Base-by-base conservation (phyloP, 2,113 vertebrate genomes). In the Psittacara wagleri region DNA sequence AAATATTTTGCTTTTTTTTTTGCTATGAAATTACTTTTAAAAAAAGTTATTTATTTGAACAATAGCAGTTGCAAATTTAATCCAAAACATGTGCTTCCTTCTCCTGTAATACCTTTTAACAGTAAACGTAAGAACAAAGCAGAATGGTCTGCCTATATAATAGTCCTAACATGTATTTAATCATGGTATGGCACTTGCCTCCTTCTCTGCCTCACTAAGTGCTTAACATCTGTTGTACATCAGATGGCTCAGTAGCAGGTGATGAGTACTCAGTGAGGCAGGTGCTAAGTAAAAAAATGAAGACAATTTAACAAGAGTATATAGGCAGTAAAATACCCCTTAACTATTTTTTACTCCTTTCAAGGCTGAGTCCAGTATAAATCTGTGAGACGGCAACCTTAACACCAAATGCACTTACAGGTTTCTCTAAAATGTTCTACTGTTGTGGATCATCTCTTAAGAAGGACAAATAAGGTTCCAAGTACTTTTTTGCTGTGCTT, bases 151-250 rank as follows among this genome's bases (percentile, higher is more conserved):
- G 76, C 49, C 81, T 74, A 62, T 54, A 44, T 70, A 96, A 92
- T 66, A 84, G 66, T 70, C 76, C 33, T 66, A 92, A 59, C 67
- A 52, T 90, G 83, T 94, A 39, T 92, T 97, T 96, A 92, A 95
- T 97, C 95, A 96, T 79, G 22, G 73, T 89, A 82, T 66, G 88
- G 92, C 95, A 92, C 57, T 96, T 96, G 94, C 90, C 91, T 96
- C 83, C 81, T 96, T 84, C 90, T 79, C 92, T 93, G 74, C 90
- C 86, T 95, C 94, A 93, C 95, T 96, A 93, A 96, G 86, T 96
- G 63, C 91, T 94, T 87, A 95, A 95, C 96, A 97, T 95, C 96
- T 97, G 96, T 88, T 96, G 86, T 96, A 96, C 62, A 95, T 96
- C 94, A 96, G 92, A 86, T 93, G 95, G 73, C 82, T 96, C 92